phyloP scores from a whole-genome alignment of 2,113 vertebrate species.

The Brachyhypopomus gauderio region DNA sequence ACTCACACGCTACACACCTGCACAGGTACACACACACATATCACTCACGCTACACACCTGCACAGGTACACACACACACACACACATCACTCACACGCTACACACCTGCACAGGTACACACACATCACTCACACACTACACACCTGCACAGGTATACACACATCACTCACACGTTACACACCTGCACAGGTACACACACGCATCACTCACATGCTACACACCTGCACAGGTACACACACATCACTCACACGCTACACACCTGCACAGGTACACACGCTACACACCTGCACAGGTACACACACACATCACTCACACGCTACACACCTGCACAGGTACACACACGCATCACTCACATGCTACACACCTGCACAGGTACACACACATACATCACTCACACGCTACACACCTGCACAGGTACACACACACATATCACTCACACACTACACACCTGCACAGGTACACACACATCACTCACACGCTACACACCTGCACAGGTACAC shows the following conservation, averaged over 20 bases:
- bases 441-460: constrained; percentile 55
- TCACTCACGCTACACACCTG: not conserved
- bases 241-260: not conserved
- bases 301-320: constrained; percentile 21
- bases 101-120: too few relatives aligned
- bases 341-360: constrained; percentile 48
- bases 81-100: not conserved
- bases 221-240: constrained; percentile 1
- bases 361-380: constrained; percentile 53
- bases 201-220: not conserved
- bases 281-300: constrained; percentile 2
- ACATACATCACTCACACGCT: constrained; percentile 51
- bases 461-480: constrained; percentile 49
- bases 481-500: constrained; percentile 53
- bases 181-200: too few relatives aligned
- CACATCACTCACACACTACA: not conserved
- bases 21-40: constrained; percentile 3
- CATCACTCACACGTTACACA: not conserved
- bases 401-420: constrained; percentile 53
- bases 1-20: not conserved
- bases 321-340: constrained; percentile 53
- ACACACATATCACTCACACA: constrained; percentile 45
- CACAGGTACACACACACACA: constrained; percentile 2
- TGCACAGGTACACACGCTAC: not conserved
- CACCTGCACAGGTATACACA: not conserved